Conservation (phyloP, 2,888 invertebrate genomes). For the Dorcus parallelipipedus region DNA sequence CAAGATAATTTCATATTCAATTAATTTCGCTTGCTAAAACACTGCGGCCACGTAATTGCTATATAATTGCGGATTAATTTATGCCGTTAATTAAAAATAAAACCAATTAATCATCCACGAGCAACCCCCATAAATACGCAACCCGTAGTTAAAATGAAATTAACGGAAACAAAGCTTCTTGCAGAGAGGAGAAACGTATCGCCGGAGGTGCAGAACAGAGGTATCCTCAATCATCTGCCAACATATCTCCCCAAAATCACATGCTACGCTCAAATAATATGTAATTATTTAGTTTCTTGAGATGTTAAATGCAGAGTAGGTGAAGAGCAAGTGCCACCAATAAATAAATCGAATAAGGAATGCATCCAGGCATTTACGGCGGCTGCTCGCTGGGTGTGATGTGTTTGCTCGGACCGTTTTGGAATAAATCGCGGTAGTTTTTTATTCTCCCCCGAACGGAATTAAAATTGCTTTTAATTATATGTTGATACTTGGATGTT, state of each 20-base stretch:
- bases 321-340: constrained; percentile 47
- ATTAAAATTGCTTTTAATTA: constrained; percentile 29
- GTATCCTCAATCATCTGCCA: constrained; percentile 39
- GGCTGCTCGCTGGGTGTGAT: not conserved
- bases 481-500: constrained; percentile 17
- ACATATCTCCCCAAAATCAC: constrained; percentile 23
- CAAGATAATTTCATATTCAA: not conserved
- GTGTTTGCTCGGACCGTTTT: not conserved
- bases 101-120: constrained; percentile 18
- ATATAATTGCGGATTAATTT: constrained; percentile 3
- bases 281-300: constrained; percentile 47
- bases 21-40: not conserved
- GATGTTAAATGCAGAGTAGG: constrained; percentile 44
- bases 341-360: constrained; percentile 36
- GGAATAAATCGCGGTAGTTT: not conserved
- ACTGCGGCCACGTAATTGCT: not conserved
- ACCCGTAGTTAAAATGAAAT: constrained; percentile 34
- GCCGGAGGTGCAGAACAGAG: constrained; percentile 25
- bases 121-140: constrained; percentile 19
- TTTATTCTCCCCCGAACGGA: constrained; percentile 2
- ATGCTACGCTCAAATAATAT: constrained; percentile 37
- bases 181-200: constrained; percentile 21
- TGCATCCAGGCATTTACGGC: not conserved
- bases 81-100: constrained; percentile 17
- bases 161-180: constrained; percentile 32